These are phyloP conservation scores for Gortyna flavago DNA, from an alignment of 2,888 invertebrate genomes.

Conservation along the genomic window DNA sequence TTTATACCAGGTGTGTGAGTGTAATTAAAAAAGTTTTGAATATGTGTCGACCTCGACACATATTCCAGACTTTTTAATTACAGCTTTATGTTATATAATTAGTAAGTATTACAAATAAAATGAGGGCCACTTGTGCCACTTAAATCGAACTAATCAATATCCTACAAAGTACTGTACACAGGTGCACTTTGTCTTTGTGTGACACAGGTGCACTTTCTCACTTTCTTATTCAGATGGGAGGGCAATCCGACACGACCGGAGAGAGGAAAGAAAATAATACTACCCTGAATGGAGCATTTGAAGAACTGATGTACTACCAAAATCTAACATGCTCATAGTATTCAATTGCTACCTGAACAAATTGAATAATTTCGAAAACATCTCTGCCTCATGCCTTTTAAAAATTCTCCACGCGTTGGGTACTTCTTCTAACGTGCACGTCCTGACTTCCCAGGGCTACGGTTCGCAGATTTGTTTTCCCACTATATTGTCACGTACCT, in stretches of 20 bases:
- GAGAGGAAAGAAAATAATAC: too few species aligned
- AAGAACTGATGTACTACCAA: conserved; percentile 12
- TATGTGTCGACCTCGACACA: neutral
- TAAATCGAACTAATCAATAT: neutral
- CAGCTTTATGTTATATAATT: too few species aligned
- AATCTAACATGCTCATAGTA: conserved; percentile 58
- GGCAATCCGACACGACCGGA: too few species aligned
- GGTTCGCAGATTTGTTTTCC: conserved; percentile 70
- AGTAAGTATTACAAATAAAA: neutral
- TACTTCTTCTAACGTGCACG: conserved; percentile 64
- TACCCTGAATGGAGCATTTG: neutral
- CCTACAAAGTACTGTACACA: neutral
- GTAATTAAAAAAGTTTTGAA: too few species aligned
- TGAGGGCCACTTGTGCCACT: neutral
- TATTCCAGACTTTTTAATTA: neutral
- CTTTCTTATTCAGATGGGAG: too few species aligned
- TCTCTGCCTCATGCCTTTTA: conserved; percentile 66
- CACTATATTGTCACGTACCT: conserved; percentile 69
- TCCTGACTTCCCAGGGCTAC: conserved; percentile 63
- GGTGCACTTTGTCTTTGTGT: too few species aligned
- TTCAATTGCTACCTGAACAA: conserved; percentile 65
- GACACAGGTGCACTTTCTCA: too few species aligned
- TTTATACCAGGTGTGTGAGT: neutral
- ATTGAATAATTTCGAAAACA: conserved; percentile 65
- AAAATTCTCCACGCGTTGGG: conserved; percentile 71